These are phyloP conservation scores for Arion vulgaris DNA, from an alignment of 1,140 invertebrate species.

Conservation along the genomic window DNA sequence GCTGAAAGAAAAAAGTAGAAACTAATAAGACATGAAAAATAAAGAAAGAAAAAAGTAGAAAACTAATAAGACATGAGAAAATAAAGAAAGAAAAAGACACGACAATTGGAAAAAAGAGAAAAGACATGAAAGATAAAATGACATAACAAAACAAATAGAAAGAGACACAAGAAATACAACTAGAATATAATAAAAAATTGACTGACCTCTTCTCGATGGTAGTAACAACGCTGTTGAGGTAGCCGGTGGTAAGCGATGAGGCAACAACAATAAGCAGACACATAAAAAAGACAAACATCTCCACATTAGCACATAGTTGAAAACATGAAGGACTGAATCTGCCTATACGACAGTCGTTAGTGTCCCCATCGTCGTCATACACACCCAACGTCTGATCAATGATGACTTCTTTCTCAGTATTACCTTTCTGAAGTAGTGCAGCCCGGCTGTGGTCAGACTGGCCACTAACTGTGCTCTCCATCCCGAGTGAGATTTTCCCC, in stretches of 20 bases:
- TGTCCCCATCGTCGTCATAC: conserved; percentile 34
- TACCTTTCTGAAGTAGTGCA: conserved; percentile 48
- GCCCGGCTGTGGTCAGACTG: conserved; percentile 56
- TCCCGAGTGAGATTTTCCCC: conserved; percentile 39
- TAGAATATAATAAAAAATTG: no score
- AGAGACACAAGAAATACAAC: no score
- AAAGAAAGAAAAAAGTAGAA: no score
- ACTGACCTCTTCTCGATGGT: conserved; percentile 90
- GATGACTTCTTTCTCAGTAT: conserved; percentile 57
- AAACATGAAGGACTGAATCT: conserved; percentile 85
- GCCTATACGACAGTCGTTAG: conserved; percentile 86
- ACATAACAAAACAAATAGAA: no score
- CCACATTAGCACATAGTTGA: conserved; percentile 81
- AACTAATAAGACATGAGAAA: no score
- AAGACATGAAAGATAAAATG: no score
- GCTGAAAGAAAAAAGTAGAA: no score
- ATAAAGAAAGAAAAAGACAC: no score
- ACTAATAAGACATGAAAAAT: no score
- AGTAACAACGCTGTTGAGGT: conserved; percentile 96
- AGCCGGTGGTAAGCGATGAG: conserved; percentile 75
- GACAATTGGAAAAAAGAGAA: no score
- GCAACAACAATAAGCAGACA: conserved; percentile 89
- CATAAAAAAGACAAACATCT: conserved; percentile 92
- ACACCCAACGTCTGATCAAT: conserved; percentile 45
- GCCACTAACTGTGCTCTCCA: conserved; percentile 53